Conservation (phyloP, 2,888 invertebrate species). For the Zygaena filipendulae region DNA sequence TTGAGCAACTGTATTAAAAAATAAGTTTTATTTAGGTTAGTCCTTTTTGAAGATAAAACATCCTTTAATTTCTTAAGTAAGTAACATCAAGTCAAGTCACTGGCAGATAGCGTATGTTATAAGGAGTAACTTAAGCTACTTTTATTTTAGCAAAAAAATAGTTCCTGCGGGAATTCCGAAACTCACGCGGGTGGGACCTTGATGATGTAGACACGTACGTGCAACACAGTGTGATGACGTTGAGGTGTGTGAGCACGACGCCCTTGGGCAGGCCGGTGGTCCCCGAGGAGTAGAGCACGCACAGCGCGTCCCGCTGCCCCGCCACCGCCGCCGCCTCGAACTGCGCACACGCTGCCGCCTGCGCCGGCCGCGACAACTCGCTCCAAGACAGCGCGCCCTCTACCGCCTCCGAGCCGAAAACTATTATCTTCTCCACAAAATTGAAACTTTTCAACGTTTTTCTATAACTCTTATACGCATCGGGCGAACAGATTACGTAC, state of each 20-base stretch:
- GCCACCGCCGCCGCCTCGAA: constrained; percentile 16
- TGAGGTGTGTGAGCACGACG: constrained; percentile 21
- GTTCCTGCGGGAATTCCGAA: no score
- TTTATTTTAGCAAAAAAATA: no score
- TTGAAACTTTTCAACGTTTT: constrained; percentile 21
- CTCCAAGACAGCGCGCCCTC: constrained; percentile 23
- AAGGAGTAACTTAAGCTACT: no score
- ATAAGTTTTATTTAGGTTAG: no score
- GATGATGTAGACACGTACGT: no score
- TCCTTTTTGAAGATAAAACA: no score
- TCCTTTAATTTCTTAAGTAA: no score
- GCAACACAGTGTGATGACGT: constrained; percentile 14
- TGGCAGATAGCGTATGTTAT: no score
- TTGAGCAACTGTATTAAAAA: no score
- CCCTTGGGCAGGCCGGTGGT: constrained; percentile 25
- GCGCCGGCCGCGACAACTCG: constrained; percentile 24
- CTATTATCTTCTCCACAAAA: constrained; percentile 27
- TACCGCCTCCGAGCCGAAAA: constrained; percentile 27
- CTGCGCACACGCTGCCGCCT: constrained; percentile 10
- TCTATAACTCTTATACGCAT: constrained; percentile 24
- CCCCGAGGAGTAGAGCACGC: constrained; percentile 22
- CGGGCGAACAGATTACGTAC: constrained; percentile 34
- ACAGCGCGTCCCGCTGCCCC: constrained; percentile 18
- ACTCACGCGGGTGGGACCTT: no score
- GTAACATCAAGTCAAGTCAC: no score